Percentiles rank a stretch among this genome's conserved stretches.
Conservation (phyloP, 2,797 vertebrate genomes). For the Morus bassanus region DNA sequence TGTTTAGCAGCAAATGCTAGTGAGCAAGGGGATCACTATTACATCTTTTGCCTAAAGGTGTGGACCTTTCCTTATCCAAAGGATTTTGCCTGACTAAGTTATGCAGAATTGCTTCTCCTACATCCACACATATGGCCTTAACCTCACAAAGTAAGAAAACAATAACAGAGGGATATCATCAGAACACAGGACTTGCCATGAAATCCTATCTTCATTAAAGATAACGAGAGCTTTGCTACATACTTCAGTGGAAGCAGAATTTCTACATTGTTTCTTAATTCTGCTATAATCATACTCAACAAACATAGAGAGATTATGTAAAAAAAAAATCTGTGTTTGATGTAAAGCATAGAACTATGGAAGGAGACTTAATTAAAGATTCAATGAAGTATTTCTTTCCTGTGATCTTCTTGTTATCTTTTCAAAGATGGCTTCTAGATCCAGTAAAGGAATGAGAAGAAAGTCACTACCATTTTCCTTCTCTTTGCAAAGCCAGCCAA, state of each 20-base stretch:
- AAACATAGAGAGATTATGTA: not conserved
- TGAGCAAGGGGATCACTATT: not conserved
- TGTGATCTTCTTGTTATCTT: not conserved
- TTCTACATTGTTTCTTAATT: not conserved
- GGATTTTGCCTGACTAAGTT: not conserved
- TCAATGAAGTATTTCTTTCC: not conserved
- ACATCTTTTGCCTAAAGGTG: not conserved
- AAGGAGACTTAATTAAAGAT: not conserved
- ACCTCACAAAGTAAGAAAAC: not conserved
- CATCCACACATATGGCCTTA: not conserved
- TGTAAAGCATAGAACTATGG: not conserved
- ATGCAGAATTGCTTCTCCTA: not conserved
- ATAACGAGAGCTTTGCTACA: not conserved
- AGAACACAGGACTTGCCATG: not conserved
- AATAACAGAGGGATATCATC: not conserved
- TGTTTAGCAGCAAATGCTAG: not conserved
- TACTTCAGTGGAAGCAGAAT: not conserved
- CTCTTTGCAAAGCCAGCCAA: not conserved
- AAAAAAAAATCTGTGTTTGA: not conserved
- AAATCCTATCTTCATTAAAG: not conserved
- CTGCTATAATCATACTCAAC: not conserved
- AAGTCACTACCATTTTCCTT: not conserved
- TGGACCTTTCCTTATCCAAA: not conserved
- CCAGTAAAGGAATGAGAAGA: not conserved
- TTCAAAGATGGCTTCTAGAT: not conserved